Conservation (phyloP, 1,140 invertebrate genomes). For the Neuroterus valhalla region DNA sequence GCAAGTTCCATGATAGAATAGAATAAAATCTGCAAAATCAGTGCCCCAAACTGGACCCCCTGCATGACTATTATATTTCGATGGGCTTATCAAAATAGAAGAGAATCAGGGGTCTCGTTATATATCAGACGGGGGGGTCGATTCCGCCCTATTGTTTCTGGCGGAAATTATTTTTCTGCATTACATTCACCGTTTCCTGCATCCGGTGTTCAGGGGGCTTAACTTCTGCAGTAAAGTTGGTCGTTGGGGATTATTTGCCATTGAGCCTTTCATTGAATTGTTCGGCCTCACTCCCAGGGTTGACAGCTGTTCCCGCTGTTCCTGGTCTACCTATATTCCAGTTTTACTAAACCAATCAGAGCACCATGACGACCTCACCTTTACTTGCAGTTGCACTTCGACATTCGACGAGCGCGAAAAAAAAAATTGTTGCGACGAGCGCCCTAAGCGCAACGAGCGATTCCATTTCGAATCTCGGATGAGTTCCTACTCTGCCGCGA, state of each 20-base stretch:
- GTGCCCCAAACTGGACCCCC: no score
- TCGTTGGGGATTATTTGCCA: slow-evolving; percentile 29
- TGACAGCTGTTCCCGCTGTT: slow-evolving; percentile 25
- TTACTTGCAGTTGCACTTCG: slow-evolving; percentile 14
- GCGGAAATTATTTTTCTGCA: slow-evolving; percentile 24
- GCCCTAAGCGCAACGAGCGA: not conserved
- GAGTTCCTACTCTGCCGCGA: slow-evolving; percentile 4
- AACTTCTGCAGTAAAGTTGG: slow-evolving; percentile 7
- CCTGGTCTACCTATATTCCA: not conserved
- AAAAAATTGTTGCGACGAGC: not conserved
- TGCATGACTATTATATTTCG: not conserved
- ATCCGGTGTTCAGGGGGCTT: slow-evolving; percentile 1
- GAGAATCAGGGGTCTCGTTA: slow-evolving; percentile 4
- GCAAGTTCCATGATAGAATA: no score
- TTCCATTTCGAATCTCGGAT: not conserved
- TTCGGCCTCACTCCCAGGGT: slow-evolving; percentile 4
- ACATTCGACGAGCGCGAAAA: slow-evolving; percentile 5
- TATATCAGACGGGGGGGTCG: not conserved
- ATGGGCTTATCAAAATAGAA: not conserved
- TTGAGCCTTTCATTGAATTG: slow-evolving; percentile 20
- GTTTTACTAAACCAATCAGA: slow-evolving; percentile 12
- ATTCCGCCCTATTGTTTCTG: slow-evolving; percentile 5
- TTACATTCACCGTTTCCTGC: slow-evolving; percentile 7
- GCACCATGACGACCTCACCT: slow-evolving; percentile 10
- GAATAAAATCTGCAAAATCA: no score